These are phyloP conservation scores for Daphoenositta chrysoptera DNA, from an alignment of 2,113 vertebrate genomes.

Conservation along the genomic window DNA sequence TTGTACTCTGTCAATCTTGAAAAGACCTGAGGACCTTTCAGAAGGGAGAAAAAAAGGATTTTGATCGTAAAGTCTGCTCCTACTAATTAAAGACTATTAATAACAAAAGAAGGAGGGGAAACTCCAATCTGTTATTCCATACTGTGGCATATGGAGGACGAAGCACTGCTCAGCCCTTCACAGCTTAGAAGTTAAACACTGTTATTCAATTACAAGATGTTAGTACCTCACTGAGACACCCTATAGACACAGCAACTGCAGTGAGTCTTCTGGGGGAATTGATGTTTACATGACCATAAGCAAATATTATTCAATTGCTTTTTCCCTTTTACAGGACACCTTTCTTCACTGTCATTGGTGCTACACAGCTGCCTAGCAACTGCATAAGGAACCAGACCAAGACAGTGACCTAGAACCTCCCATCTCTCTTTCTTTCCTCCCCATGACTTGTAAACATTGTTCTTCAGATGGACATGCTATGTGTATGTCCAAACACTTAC, in stretches of 20 bases:
- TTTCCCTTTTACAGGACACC: neutral
- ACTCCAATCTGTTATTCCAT: neutral
- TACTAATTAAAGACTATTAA: neutral
- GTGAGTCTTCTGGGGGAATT: neutral
- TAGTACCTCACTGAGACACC: neutral
- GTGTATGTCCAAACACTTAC: neutral
- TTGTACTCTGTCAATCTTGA: neutral
- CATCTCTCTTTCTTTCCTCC: neutral
- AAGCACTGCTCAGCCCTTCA: neutral
- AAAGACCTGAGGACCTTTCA: neutral
- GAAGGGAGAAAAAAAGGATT: neutral
- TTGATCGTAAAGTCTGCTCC: neutral
- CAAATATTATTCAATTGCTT: neutral
- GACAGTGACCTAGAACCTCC: neutral
- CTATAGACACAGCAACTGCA: neutral
- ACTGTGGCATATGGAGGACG: neutral
- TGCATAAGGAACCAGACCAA: neutral
- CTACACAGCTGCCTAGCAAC: neutral
- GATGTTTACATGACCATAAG: neutral
- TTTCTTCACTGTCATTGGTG: neutral
- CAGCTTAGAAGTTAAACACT: neutral
- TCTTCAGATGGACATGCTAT: neutral
- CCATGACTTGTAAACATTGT: fast-evolving
- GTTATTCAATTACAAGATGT: neutral
- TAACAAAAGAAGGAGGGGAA: neutral